Percentiles rank a stretch among this genome's conserved stretches.
phyloP scores from a whole-genome alignment of 2,888 invertebrate species.

The Lithophane semibrunnea region DNA sequence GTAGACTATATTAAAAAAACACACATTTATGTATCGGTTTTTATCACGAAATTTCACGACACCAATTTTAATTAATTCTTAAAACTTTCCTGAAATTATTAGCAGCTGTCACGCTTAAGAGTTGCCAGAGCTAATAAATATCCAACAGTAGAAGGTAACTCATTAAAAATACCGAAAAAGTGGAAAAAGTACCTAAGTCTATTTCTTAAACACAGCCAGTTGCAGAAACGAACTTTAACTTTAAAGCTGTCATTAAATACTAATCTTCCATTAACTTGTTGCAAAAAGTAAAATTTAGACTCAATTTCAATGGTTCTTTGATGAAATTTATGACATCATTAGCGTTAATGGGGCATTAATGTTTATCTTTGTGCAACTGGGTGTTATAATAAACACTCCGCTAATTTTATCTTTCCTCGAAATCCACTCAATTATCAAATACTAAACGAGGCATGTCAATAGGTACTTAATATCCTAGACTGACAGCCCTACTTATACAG shows the following conservation, averaged over 20 bases:
- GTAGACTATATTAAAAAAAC: background rate
- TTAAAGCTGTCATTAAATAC: no score
- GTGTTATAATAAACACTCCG: no score
- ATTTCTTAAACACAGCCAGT: background rate
- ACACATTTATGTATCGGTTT: background rate
- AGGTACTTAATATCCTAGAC: conserved; percentile 7
- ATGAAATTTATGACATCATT: no score
- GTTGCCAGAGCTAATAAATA: conserved; percentile 2
- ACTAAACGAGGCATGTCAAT: conserved; percentile 18
- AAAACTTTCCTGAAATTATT: conserved; percentile 5
- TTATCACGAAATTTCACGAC: background rate
- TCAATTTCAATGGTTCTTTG: no score
- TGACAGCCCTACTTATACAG: conserved; percentile 39
- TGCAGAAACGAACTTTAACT: no score
- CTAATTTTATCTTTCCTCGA: background rate
- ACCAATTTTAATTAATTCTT: conserved; percentile 13
- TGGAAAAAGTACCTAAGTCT: background rate
- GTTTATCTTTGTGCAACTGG: no score
- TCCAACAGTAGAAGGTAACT: background rate
- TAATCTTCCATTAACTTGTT: no score
- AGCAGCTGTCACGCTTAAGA: conserved; percentile 33
- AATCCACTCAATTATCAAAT: background rate
- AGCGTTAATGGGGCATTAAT: no score
- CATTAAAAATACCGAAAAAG: background rate
- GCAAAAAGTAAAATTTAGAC: no score